Conservation (phyloP, 1,140 invertebrate genomes). For the Colletes latitarsis region DNA sequence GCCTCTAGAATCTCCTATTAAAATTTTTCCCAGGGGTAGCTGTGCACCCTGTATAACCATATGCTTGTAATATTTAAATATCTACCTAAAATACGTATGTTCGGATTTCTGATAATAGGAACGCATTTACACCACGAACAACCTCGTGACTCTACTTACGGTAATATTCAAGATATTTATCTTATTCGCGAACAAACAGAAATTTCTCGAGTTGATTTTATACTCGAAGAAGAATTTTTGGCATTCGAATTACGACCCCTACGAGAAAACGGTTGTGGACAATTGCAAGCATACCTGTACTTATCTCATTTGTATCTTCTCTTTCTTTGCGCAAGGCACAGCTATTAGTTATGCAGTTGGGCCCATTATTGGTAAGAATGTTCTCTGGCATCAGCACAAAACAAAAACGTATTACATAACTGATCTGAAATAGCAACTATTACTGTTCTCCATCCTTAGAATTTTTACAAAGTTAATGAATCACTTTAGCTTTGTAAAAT, state of each 20-base stretch:
- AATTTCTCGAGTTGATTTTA: slow-evolving; percentile 37
- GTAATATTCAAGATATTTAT: slow-evolving; percentile 34
- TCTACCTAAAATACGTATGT: too few species aligned
- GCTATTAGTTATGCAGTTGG: slow-evolving; percentile 46
- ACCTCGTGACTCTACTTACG: slow-evolving; percentile 17
- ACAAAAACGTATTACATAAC: too few species aligned
- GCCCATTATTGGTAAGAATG: slow-evolving; percentile 51
- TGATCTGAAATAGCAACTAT: too few species aligned
- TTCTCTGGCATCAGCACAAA: neutral
- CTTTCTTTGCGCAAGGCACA: slow-evolving; percentile 22
- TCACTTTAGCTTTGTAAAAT: neutral
- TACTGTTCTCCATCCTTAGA: too few species aligned
- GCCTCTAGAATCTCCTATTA: too few species aligned
- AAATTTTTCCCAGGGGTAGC: too few species aligned
- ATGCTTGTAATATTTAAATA: too few species aligned
- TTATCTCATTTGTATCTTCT: slow-evolving; percentile 44
- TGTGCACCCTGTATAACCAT: too few species aligned
- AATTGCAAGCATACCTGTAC: slow-evolving; percentile 24
- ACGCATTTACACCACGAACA: slow-evolving; percentile 31
- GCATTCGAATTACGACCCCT: slow-evolving; percentile 42
- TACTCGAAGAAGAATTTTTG: slow-evolving; percentile 57
- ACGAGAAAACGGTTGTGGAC: slow-evolving; percentile 14
- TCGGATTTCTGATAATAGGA: slow-evolving; percentile 33
- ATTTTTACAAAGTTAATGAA: too few species aligned
- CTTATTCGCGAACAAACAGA: neutral